Conservation (phyloP, 2,888 invertebrate species). For the Melinopterus prodromus region DNA sequence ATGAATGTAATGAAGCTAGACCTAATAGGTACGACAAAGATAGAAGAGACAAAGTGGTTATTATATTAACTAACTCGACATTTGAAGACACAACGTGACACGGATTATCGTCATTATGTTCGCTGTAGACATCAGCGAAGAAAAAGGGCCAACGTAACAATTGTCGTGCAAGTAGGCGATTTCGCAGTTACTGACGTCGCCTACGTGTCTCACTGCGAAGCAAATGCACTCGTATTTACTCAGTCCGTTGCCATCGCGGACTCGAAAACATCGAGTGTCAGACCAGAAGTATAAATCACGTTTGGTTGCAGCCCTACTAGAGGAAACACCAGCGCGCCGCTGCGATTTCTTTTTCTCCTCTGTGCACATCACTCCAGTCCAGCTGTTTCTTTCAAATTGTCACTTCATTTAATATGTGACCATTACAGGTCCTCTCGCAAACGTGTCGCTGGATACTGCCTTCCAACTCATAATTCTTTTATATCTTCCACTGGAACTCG, state of each 20-base stretch:
- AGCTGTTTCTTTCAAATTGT: not conserved
- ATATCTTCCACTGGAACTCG: no score
- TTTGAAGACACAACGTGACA: no score
- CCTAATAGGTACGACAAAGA: no score
- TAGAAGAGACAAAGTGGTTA: no score
- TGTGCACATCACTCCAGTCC: not conserved
- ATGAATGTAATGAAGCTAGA: no score
- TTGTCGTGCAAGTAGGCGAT: no score
- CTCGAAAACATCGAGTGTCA: not conserved
- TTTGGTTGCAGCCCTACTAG: not conserved
- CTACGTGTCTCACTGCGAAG: not conserved
- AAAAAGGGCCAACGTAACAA: no score
- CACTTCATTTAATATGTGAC: constrained; percentile 4
- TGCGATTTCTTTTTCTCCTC: not conserved
- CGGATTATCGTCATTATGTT: no score
- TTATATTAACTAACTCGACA: no score
- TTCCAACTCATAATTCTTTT: no score
- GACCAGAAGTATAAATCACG: not conserved
- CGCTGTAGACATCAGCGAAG: no score
- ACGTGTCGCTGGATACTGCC: not conserved
- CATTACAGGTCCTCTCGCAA: not conserved
- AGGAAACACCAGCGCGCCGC: not conserved
- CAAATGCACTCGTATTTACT: not conserved
- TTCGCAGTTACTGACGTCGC: not conserved
- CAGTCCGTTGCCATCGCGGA: not conserved